A percentile compares a stretch with the other conserved stretches of the same genome.
Conservation (phyloP, 1,140 invertebrate species). For the Lasaia peninsularis region DNA sequence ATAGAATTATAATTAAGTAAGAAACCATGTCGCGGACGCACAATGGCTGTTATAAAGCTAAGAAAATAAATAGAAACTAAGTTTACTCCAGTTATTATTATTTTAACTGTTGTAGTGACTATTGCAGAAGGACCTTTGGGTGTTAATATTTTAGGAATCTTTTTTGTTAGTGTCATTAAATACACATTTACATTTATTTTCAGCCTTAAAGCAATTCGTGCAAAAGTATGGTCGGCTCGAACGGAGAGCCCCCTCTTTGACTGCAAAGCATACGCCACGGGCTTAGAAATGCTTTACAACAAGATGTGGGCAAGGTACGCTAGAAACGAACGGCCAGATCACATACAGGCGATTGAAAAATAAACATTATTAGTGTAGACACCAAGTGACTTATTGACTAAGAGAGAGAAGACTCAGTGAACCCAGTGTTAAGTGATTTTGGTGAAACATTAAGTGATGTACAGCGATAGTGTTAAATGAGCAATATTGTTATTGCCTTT, state of each 20-base stretch:
- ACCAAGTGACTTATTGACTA: neutral
- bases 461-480: constrained; percentile 18
- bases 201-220: constrained; percentile 93
- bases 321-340: constrained; percentile 87
- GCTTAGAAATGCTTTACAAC: constrained; percentile 91
- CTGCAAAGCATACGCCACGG: constrained; percentile 93
- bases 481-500: constrained; percentile 10
- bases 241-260: constrained; percentile 95
- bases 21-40: too few species aligned
- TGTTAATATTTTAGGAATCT: too few species aligned
- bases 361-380: constrained; percentile 29
- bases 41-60: too few species aligned
- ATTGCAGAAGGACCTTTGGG: too few species aligned
- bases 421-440: constrained; percentile 36
- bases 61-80: too few species aligned
- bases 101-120: too few species aligned
- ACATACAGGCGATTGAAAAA: constrained; percentile 82
- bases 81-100: too few species aligned
- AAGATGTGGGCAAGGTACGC: constrained; percentile 92
- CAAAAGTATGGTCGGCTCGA: constrained; percentile 96
- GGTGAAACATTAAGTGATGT: neutral
- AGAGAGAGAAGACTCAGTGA: constrained; percentile 29
- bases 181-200: constrained; percentile 25
- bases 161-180: neutral
- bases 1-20: too few species aligned